Percentiles rank a stretch among this genome's conserved stretches.
phyloP scores from a whole-genome alignment of 2,797 vertebrate genomes.

The Echiichthys vipera region DNA sequence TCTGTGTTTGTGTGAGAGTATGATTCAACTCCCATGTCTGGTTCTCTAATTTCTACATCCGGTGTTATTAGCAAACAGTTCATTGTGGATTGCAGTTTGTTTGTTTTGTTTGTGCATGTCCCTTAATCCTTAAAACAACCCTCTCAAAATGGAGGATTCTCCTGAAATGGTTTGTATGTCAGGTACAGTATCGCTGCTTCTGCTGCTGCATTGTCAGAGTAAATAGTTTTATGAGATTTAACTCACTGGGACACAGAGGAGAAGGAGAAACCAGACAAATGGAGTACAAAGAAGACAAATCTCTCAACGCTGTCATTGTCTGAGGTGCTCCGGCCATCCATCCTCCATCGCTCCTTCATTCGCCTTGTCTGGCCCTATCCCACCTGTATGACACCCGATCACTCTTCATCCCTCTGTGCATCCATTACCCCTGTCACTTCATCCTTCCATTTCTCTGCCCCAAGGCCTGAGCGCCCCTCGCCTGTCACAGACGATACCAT shows the following conservation, averaged over 20 bases:
- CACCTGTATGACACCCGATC: constrained; percentile 80
- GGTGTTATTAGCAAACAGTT: constrained; percentile 66
- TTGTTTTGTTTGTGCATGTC: constrained; percentile 54
- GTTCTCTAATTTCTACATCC: constrained; percentile 70
- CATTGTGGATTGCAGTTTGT: constrained; percentile 55
- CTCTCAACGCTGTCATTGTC: constrained; percentile 65
- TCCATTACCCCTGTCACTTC: constrained; percentile 76
- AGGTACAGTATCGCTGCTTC: neutral
- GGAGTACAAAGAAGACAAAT: constrained; percentile 73
- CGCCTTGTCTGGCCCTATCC: constrained; percentile 74
- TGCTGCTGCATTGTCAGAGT: constrained; percentile 35
- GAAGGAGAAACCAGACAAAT: constrained; percentile 69
- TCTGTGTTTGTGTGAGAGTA: constrained; percentile 5
- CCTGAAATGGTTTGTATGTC: neutral
- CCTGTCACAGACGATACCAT: constrained; percentile 74
- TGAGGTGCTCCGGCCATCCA: constrained; percentile 72
- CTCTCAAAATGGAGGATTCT: constrained; percentile 27
- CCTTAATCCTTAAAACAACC: constrained; percentile 37
- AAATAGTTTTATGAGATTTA: constrained; percentile 62
- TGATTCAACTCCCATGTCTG: constrained; percentile 64
- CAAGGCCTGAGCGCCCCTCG: constrained; percentile 74
- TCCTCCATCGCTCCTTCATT: constrained; percentile 70
- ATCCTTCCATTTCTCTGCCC: constrained; percentile 74
- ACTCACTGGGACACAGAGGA: constrained; percentile 51
- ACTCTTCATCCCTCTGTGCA: constrained; percentile 77